Conservation (phyloP, 2,797 vertebrate genomes). For the Crax fasciolata region DNA sequence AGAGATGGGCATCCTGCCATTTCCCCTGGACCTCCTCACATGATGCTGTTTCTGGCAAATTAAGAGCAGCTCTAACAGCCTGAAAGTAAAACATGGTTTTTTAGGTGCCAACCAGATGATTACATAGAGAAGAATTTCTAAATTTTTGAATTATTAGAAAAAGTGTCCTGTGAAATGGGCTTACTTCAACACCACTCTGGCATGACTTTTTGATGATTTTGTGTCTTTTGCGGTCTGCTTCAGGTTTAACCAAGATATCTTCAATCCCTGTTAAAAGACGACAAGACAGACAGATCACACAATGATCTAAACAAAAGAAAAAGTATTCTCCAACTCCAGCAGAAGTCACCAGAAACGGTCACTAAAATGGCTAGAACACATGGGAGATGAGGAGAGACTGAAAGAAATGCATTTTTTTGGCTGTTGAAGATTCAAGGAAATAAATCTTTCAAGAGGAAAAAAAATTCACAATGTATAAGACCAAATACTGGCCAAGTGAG, state of each 20-base stretch:
- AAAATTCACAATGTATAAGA: accelerated
- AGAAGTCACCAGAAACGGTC: not conserved
- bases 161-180: not conserved
- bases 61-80: constrained; percentile 92
- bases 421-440: not conserved
- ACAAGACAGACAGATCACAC: not conserved
- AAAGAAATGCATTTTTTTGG: not conserved
- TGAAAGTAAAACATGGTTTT: constrained; percentile 50
- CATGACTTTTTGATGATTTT: constrained; percentile 89
- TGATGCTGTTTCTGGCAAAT: constrained; percentile 84
- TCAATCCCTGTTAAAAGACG: constrained; percentile 88
- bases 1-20: constrained; percentile 96
- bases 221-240: constrained; percentile 88
- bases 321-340: not conserved
- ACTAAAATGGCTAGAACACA: not conserved
- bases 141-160: not conserved
- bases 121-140: not conserved
- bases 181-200: constrained; percentile 88
- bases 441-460: not conserved
- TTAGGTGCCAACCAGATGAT: not conserved
- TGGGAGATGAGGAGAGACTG: not conserved
- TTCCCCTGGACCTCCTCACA: constrained; percentile 85
- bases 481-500: not conserved
- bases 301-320: not conserved
- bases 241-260: constrained; percentile 93